Base-by-base conservation (phyloP, 2,797 vertebrate species). In the Sebastes reedi region DNA sequence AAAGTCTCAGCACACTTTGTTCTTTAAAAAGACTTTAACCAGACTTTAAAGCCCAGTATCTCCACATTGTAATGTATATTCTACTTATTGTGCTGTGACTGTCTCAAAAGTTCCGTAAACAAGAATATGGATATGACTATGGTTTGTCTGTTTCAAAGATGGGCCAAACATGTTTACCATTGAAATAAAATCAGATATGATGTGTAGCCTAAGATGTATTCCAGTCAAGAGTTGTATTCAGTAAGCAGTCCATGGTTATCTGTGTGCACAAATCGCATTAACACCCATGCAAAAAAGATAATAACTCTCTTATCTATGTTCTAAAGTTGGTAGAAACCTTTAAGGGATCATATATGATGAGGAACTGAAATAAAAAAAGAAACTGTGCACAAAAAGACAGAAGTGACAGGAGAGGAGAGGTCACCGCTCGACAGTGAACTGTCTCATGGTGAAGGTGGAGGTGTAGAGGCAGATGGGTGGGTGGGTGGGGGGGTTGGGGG, bases 161-260 rank as follows among this genome's bases (percentile, higher is more conserved):
- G 96, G 95, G 94, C 95, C 94, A 94, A 95, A 94, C 95, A 95
- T 95, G 94, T 96, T 91, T 95, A 93, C 90, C 82, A 93, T 92
- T 94, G 95, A 83, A 89, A 94, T 88, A 82, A 94, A 93, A 83
- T 3, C 58, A 24, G 18, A 62, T 52, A 60, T 56, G 68, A 91
- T 93, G 84, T 92, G 91, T 52, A 79, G 42, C 29, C 62, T 75
- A 3, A 69, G 16, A 66, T 75, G 22, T 73, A 72, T 70, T 39
- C n/a, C 20, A 70, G 34, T 67, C 65, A 62, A 67, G 27, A 67
- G 52, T 46, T 62, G 14, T 54, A 69, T 65, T 67, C 8, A 70
- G 18, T 36, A 34, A 71, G 72, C 54, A 87, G 65, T 81, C 39
- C 50, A 73, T 81, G 24, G 52, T 72, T 71, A 73, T 79, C 65